Conservation (phyloP, 1,140 invertebrate species). For the Pygmarrhopalites habei region DNA sequence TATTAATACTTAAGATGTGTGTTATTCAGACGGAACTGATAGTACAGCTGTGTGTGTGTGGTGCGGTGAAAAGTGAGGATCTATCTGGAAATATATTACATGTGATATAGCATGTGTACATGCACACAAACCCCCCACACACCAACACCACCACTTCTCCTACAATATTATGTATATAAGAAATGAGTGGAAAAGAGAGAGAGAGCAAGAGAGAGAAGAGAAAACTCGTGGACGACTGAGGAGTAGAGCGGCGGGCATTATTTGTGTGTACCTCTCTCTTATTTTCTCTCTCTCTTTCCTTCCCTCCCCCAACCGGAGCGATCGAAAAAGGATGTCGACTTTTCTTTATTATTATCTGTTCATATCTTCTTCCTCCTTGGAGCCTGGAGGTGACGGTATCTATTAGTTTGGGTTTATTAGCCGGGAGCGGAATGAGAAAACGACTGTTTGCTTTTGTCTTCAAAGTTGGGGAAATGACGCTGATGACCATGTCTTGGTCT, state of each 20-base stretch:
- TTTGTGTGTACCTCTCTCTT: not conserved
- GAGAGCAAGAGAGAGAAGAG: not conserved
- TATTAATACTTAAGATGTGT: too few species aligned
- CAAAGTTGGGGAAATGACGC: slow-evolving; percentile 31
- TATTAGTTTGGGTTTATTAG: slow-evolving; percentile 39
- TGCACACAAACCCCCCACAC: too few species aligned
- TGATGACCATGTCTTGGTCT: slow-evolving; percentile 27
- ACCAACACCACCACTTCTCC: too few species aligned
- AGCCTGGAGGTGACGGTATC: slow-evolving; percentile 37
- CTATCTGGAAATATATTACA: too few species aligned
- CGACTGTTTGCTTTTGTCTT: slow-evolving; percentile 37
- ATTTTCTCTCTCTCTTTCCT: too few species aligned
- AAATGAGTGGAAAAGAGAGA: not conserved
- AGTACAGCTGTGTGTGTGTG: too few species aligned
- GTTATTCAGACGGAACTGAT: too few species aligned
- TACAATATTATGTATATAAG: too few species aligned
- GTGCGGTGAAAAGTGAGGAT: too few species aligned
- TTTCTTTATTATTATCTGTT: slow-evolving; percentile 37
- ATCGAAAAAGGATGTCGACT: slow-evolving; percentile 29
- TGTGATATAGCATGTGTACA: too few species aligned
- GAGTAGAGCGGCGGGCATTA: too few species aligned
- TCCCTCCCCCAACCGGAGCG: slow-evolving; percentile 1
- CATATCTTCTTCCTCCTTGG: slow-evolving; percentile 22
- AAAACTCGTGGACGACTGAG: too few species aligned
- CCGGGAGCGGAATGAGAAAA: slow-evolving; percentile 29